phyloP scores from a whole-genome alignment of 2,113 vertebrate species.

The Albula goreensis region DNA sequence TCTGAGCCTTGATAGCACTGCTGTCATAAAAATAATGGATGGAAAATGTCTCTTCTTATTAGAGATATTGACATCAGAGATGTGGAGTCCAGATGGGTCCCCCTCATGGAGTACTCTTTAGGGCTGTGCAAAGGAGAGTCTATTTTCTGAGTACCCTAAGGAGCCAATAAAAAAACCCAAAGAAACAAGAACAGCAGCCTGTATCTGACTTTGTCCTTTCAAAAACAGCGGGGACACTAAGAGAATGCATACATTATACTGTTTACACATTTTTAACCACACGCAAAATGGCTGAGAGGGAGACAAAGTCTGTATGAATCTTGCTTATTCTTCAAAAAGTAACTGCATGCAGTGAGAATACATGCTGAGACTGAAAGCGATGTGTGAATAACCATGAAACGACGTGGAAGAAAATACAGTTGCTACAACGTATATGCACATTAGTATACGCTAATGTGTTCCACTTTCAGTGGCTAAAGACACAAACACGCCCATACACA shows the following conservation, averaged over 20 bases:
- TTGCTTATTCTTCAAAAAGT: not conserved
- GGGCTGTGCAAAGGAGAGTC: not conserved
- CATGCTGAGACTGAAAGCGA: not conserved
- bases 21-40: slow-evolving; percentile 21
- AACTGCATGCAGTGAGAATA: not conserved
- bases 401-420: not conserved
- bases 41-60: slow-evolving; percentile 23
- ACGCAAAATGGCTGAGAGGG: not conserved
- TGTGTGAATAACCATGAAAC: not conserved
- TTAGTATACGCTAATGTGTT: not conserved
- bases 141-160: not conserved
- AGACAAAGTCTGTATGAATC: not conserved
- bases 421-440: no score
- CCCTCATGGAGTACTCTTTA: not conserved
- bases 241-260: not conserved
- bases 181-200: not conserved
- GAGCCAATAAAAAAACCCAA: not conserved
- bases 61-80: slow-evolving; percentile 18
- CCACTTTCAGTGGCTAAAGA: not conserved
- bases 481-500: not conserved
- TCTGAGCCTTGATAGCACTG: not conserved
- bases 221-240: not conserved
- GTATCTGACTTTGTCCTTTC: not conserved
- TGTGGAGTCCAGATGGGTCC: not conserved
- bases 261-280: not conserved